These are phyloP conservation scores for Clepsis dumicolana DNA, from an alignment of 2,888 invertebrate genomes.

Conservation along the genomic window DNA sequence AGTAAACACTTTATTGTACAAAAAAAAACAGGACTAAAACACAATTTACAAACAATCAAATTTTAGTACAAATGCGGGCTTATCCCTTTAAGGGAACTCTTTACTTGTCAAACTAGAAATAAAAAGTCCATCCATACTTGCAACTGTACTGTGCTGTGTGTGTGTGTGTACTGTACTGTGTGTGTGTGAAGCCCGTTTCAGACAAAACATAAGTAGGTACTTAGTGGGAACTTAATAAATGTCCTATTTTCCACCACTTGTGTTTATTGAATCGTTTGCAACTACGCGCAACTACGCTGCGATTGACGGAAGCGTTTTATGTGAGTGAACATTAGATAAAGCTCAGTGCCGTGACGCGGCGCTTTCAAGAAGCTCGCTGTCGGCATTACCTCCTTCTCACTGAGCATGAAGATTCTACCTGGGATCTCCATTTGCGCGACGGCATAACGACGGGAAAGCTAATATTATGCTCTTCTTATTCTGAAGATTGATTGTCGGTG, in stretches of 20 bases:
- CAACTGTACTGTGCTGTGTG: too few relatives aligned
- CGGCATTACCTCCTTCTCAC: constrained; percentile 37
- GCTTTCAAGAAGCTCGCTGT: constrained; percentile 30
- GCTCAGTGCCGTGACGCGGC: constrained; percentile 29
- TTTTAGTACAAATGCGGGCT: too few relatives aligned
- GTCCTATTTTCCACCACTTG: constrained; percentile 21
- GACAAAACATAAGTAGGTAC: not conserved
- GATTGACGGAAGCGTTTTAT: constrained; percentile 30
- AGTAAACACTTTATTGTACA: too few relatives aligned
- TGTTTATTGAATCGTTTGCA: constrained; percentile 18
- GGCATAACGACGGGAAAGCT: constrained; percentile 37
- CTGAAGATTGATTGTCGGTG: constrained; percentile 37
- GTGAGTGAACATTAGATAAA: constrained; percentile 35
- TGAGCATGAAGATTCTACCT: constrained; percentile 40
- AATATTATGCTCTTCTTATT: constrained; percentile 38
- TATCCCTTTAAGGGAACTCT: too few relatives aligned
- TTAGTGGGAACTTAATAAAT: not conserved
- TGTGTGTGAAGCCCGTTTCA: not conserved
- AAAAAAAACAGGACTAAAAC: too few relatives aligned
- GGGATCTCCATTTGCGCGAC: constrained; percentile 39
- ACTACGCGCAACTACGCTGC: constrained; percentile 19
- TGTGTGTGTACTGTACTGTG: too few relatives aligned
- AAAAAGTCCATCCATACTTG: not conserved
- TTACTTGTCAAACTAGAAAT: not conserved
- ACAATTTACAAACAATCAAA: too few relatives aligned